Evolutionary conservation across 92 coral and sea anemone species (phyloP), one percentile per base, ranked within the genome.

Genomic region (Heliopora coerulea): DNA sequence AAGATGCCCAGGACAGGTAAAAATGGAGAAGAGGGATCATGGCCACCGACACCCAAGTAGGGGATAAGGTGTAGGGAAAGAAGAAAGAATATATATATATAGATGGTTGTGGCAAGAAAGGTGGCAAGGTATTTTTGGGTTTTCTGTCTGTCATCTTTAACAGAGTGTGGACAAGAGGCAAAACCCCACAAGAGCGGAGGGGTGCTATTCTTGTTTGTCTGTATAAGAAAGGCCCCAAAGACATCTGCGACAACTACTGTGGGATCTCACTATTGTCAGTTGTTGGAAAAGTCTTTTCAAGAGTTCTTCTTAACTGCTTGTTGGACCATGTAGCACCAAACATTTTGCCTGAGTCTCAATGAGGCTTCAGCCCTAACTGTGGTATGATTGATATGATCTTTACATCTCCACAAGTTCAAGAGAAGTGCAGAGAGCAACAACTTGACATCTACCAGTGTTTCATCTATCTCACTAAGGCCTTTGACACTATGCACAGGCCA

Each of bases 351-450:
- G 75, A 79, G n/a, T 56, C 81, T 4, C 73, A 80, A 20, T 58
- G 78, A 23, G 73, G 88, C 18, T 84, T 80, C 72, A 49, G 85
- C 32, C 42, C 76, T 23, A 8, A 8, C 17, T 9, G 81, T 24
- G 63, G 79, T 14, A 79, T 75, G 1, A 20, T 56, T 0, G 85
- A 74, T 56, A 63, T 70, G 84, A 49, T 72, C 44, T 83, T 78
- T 56, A 27, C 84, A 23, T 24, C 70, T 19, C 30, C 60, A 0
- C 79, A 80, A 34, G 61, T 84, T 0, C 82, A 84, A 54, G 85
- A 80, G 78, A 84, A 79, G 48, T 63, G 78, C 41, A 18, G 75
- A 12, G 75, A 83, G 25, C 83, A 52, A 41, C 33, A 56, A n/a
- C 77, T 12, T 30, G 80, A 59, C 18, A 46, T 72, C 29, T 63